These are phyloP conservation scores for Pseudomyrmex dendroicus DNA, from an alignment of 1,140 invertebrate species.

Conservation along the genomic window DNA sequence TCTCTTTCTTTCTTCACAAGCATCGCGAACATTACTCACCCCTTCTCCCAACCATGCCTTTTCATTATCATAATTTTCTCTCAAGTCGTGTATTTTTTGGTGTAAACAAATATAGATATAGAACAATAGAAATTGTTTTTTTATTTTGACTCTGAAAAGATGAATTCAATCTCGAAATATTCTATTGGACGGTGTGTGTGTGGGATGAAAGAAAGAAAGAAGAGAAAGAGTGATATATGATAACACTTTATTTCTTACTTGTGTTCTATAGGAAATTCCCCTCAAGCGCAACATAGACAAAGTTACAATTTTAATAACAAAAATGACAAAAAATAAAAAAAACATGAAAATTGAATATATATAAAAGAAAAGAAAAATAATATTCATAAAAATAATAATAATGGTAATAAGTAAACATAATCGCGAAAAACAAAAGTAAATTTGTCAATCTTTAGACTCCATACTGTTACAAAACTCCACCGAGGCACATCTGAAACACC, in stretches of 20 bases:
- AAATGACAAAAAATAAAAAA: too few relatives aligned
- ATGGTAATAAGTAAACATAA: too few relatives aligned
- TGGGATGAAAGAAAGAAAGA: neutral
- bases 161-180: neutral
- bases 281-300: too few relatives aligned
- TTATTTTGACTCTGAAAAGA: slow-evolving; percentile 1
- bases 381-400: too few relatives aligned
- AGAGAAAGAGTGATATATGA: too few relatives aligned
- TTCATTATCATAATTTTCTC: slow-evolving; percentile 53
- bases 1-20: slow-evolving; percentile 11
- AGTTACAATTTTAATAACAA: too few relatives aligned
- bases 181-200: neutral
- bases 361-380: too few relatives aligned
- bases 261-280: neutral
- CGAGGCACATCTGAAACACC: too few relatives aligned
- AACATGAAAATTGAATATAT: too few relatives aligned
- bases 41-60: slow-evolving; percentile 35
- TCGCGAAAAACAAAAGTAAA: too few relatives aligned
- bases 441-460: too few relatives aligned
- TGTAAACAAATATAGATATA: slow-evolving; percentile 17
- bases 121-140: slow-evolving; percentile 13
- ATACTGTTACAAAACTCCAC: too few relatives aligned
- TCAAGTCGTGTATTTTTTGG: slow-evolving; percentile 3
- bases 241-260: neutral
- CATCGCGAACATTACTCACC: slow-evolving; percentile 47